Evolutionary conservation across 2,888 invertebrate species (phyloP), one percentile per base, ranked within the genome.

Genomic region (Petrophora chlorosata): DNA sequence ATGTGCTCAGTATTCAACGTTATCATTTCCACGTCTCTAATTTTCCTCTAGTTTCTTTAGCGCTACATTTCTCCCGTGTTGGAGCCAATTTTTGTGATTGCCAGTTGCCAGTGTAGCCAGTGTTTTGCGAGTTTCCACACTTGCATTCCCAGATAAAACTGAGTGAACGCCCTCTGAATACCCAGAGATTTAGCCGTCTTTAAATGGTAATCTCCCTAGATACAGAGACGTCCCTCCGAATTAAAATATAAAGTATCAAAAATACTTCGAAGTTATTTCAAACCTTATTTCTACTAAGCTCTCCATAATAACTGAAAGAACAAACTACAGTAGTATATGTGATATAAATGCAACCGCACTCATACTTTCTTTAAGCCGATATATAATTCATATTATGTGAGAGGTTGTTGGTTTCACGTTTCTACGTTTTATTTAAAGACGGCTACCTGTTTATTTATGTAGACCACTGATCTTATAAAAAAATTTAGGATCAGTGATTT

Each of bases 101-200:
- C 43, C 34, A n/a, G 22, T 50, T 40, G 43, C 43, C 34, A n/a
- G 22, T 10, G 33, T 43, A 16, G 23, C 32, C 28, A 39, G 39
- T 23, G 33, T 33, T 43, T 16, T 23, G 14, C 38, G 32, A 26
- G 41, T 9, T 26, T 28, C 36, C 33, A 46, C 46, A 43, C 53
- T 54, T 51, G 46, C 52, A 54, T 39, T 40, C 13, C 10, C 23
- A 46, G 51, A 54, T 52, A 52, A 49, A 38, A 44, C 46, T 48
- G 46, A 54, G 57, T 57, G 54, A 57, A 57, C 35, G 51, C 25
- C 46, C 59, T 53, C 53, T 28, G 22, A 46, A 53, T 50, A 52
- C 35, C 39, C 45, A 33, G 45, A 51, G 59, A 56, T 59, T 56
- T 53, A 40, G 40, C 36, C 48, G 53, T 56, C 49, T 53, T 54